These are phyloP conservation scores for Siphlonurus alternatus DNA, from an alignment of 2,888 invertebrate species.

Conservation along the genomic window DNA sequence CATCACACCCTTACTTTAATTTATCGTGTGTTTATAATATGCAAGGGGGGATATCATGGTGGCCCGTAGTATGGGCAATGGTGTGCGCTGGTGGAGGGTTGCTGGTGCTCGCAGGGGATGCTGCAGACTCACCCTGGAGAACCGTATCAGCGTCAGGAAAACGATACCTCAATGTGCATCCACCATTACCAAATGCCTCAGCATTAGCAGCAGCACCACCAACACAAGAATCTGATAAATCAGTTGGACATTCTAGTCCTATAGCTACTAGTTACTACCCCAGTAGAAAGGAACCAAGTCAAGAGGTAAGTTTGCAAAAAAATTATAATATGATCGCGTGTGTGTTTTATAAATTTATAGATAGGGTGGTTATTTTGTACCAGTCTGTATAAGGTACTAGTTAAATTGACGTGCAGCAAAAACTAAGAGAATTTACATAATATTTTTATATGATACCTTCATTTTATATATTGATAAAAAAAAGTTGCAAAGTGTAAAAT, in stretches of 20 bases:
- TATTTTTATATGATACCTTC: background rate
- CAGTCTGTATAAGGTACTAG: background rate
- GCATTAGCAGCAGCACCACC: background rate
- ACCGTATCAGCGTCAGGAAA: background rate
- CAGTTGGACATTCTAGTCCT: background rate
- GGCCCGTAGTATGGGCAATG: background rate
- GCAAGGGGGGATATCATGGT: background rate
- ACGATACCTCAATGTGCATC: background rate
- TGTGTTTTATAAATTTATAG: background rate
- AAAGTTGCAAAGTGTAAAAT: too few species aligned
- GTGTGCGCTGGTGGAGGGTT: background rate
- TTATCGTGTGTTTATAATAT: too few species aligned
- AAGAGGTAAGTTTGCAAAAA: background rate
- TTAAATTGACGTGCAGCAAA: background rate
- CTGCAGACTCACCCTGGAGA: background rate
- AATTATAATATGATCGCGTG: too few species aligned
- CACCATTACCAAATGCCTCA: background rate
- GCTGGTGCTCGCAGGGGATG: too few species aligned
- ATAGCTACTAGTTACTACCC: background rate
- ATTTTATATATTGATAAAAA: background rate
- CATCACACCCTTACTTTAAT: too few species aligned
- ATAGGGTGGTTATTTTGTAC: background rate
- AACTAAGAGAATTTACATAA: background rate
- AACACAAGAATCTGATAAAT: background rate
- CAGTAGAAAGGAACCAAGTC: background rate